Evolutionary conservation across 2,113 vertebrate genomes (phyloP).

Genomic region (Albula glossodonta): DNA sequence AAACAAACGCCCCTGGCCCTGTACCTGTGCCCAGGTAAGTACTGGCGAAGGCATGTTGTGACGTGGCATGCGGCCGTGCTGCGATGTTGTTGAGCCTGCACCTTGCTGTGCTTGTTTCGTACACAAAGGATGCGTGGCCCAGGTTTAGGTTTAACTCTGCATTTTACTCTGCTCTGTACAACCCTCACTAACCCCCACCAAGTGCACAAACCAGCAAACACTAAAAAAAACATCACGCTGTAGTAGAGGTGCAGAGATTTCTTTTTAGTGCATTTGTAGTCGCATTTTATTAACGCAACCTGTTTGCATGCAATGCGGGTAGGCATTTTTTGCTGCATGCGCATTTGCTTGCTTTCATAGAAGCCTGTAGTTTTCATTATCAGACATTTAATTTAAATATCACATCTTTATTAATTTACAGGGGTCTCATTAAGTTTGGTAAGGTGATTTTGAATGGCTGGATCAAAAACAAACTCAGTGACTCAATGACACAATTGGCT

Average conservation of each 20-base stretch:
- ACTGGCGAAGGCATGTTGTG: conserved; percentile 42
- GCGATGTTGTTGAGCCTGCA: conserved; percentile 1
- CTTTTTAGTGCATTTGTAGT: not conserved
- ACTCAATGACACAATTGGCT: not conserved
- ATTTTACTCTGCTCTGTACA: not conserved
- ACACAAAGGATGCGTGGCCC: not conserved
- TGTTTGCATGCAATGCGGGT: not conserved
- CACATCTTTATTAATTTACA: not conserved
- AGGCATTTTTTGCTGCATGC: not conserved
- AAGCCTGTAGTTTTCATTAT: not conserved
- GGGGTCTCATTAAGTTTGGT: not conserved
- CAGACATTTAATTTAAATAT: not conserved
- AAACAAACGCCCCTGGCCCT: conserved; percentile 54
- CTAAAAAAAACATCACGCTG: not conserved
- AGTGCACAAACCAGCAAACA: not conserved
- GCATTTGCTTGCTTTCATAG: not conserved
- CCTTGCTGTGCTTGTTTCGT: not conserved
- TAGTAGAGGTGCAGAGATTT: not conserved
- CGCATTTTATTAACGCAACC: not conserved
- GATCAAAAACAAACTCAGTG: not conserved
- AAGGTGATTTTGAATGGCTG: not conserved
- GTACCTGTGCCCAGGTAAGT: conserved; percentile 55
- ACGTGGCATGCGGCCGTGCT: not conserved
- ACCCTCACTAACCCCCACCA: not conserved
- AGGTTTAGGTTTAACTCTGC: not conserved